Percentiles rank a stretch among this genome's conserved stretches.
Conservation (phyloP, 2,113 vertebrate genomes). For the Cairina moschata region DNA sequence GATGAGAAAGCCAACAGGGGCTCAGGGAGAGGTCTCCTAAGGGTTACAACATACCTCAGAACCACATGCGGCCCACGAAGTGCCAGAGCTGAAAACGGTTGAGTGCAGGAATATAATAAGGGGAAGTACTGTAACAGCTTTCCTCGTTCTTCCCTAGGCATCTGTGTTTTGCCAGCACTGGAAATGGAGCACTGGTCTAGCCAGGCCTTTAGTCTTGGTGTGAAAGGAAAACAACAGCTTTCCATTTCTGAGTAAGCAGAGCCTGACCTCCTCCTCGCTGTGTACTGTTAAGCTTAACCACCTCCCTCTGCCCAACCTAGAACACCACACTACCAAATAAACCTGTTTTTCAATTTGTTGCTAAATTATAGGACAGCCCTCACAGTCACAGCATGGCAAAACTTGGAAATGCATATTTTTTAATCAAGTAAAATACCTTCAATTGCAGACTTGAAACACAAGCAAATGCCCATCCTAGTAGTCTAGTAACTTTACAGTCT, state of each 20-base stretch:
- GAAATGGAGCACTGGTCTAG: not conserved
- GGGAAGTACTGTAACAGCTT: not conserved
- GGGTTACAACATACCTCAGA: not conserved
- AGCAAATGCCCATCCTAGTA: not conserved
- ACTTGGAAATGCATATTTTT: not conserved
- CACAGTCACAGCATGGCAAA: not conserved
- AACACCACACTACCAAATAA: not conserved
- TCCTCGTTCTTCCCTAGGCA: not conserved
- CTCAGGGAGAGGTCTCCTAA: not conserved
- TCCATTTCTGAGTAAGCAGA: not conserved
- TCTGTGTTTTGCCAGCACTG: not conserved
- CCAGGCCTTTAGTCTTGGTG: not conserved
- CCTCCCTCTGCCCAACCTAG: not conserved
- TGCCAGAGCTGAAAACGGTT: not conserved
- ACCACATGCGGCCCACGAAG: not conserved
- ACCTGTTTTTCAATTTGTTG: not conserved
- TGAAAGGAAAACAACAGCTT: not conserved
- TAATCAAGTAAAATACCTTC: not conserved
- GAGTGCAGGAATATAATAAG: not conserved
- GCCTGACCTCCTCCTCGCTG: rapidly evolving
- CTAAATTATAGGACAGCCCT: not conserved
- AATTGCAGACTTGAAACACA: not conserved
- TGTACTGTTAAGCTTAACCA: not conserved
- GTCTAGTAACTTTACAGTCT: not conserved
- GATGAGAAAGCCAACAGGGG: not conserved